These are phyloP conservation scores for Cepaea hortensis DNA, from an alignment of 2,888 invertebrate species.

Conservation along the genomic window DNA sequence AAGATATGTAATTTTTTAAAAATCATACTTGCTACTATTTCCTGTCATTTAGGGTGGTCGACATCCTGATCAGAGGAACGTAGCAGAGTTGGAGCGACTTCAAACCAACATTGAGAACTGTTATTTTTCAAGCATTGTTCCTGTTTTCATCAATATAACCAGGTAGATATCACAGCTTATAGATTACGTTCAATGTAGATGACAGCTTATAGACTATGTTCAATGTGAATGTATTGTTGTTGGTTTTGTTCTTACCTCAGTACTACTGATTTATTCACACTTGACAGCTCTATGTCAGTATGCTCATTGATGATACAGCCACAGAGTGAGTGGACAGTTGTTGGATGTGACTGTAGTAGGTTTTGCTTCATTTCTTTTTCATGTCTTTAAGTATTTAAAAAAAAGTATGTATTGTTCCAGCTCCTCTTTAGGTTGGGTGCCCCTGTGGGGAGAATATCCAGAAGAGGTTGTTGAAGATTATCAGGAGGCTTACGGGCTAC, in stretches of 20 bases:
- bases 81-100: slow-evolving; percentile 64
- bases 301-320: too few relatives aligned
- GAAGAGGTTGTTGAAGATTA: slow-evolving; percentile 69
- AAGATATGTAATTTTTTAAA: too few relatives aligned
- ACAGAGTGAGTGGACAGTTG: too few relatives aligned
- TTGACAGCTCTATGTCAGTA: too few relatives aligned
- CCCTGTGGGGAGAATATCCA: slow-evolving; percentile 71
- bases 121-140: slow-evolving; percentile 70
- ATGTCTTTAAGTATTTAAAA: too few relatives aligned
- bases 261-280: too few relatives aligned
- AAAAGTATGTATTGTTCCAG: slow-evolving; percentile 54
- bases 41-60: slow-evolving; percentile 62
- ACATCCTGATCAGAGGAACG: slow-evolving; percentile 65
- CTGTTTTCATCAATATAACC: slow-evolving; percentile 70
- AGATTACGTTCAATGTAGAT: too few relatives aligned
- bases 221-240: not conserved
- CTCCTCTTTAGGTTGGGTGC: slow-evolving; percentile 70
- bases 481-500: slow-evolving; percentile 66
- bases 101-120: slow-evolving; percentile 71
- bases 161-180: slow-evolving; percentile 55
- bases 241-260: not conserved
- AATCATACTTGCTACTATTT: not conserved
- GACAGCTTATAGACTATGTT: not conserved
- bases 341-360: too few relatives aligned
- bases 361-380: too few relatives aligned